Evolutionary conservation across 2,888 invertebrate species (phyloP).

Genomic region (Endomychus coccineus): DNA sequence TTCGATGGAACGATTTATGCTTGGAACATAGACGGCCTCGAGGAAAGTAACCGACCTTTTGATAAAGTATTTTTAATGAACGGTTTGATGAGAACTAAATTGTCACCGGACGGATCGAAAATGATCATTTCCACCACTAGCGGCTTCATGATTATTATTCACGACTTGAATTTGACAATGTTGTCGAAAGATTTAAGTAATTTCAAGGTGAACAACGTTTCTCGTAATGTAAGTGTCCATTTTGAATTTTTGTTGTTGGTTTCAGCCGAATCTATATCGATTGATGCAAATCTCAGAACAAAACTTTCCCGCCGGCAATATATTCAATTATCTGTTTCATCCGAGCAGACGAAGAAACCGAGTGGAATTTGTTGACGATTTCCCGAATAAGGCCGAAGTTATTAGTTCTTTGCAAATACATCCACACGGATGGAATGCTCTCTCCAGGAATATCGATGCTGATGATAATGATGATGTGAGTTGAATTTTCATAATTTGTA

Average conservation of each 20-base stretch:
- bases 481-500: no score
- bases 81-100: constrained; percentile 75
- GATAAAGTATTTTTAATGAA: constrained; percentile 82
- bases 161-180: constrained; percentile 75
- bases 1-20: constrained; percentile 90
- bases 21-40: constrained; percentile 87
- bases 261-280: constrained; percentile 80
- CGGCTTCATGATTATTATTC: constrained; percentile 83
- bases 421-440: constrained; percentile 83
- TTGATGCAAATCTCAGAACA: constrained; percentile 83
- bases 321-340: constrained; percentile 76
- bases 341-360: constrained; percentile 67
- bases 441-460: constrained; percentile 80
- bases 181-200: constrained; percentile 73
- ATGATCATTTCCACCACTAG: constrained; percentile 87
- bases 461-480: constrained; percentile 78
- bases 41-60: constrained; percentile 68
- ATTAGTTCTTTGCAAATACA: constrained; percentile 84
- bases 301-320: constrained; percentile 69
- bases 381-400: constrained; percentile 87
- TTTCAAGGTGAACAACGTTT: constrained; percentile 78
- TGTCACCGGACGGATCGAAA: constrained; percentile 79
- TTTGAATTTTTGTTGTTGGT: no score
- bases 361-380: constrained; percentile 85
- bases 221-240: no score